phyloP scores from a whole-genome alignment of 2,113 vertebrate genomes.

The Alectura lathami region DNA sequence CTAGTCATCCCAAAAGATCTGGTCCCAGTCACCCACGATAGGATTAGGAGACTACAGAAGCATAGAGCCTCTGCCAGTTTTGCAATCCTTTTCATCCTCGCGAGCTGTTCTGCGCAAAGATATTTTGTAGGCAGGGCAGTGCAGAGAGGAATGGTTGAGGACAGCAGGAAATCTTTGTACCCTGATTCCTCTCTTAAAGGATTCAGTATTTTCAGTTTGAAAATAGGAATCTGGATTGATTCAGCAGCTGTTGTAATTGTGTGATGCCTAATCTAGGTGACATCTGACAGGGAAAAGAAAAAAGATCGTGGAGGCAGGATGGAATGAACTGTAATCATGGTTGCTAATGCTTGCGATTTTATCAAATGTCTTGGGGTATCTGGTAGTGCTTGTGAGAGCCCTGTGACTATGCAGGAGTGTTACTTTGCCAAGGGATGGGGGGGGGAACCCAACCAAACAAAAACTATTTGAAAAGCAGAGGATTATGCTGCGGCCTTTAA shows the following conservation, averaged over 20 bases:
- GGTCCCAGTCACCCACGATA: background rate
- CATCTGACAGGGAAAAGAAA: background rate
- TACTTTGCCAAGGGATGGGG: background rate
- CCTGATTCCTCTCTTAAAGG: background rate
- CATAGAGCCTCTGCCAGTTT: background rate
- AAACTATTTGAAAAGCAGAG: background rate
- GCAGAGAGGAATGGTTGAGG: background rate
- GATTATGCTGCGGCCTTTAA: background rate
- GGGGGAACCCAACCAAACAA: background rate
- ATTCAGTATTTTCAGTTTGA: background rate
- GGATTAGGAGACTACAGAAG: constrained; percentile 27
- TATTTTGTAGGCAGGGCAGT: background rate
- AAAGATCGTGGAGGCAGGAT: background rate
- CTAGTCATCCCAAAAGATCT: constrained; percentile 10
- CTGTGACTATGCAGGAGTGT: background rate
- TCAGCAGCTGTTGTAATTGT: background rate
- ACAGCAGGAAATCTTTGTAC: background rate
- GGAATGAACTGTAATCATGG: background rate
- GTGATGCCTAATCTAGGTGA: background rate
- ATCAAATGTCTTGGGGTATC: background rate
- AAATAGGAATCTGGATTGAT: background rate
- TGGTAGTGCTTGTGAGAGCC: background rate
- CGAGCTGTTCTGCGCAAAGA: background rate
- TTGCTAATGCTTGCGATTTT: background rate
- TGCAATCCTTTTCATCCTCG: background rate